Evolutionary conservation across 2,888 invertebrate species (phyloP), one percentile per base, ranked within the genome.

Genomic region (Acanthoscelides obtectus): DNA sequence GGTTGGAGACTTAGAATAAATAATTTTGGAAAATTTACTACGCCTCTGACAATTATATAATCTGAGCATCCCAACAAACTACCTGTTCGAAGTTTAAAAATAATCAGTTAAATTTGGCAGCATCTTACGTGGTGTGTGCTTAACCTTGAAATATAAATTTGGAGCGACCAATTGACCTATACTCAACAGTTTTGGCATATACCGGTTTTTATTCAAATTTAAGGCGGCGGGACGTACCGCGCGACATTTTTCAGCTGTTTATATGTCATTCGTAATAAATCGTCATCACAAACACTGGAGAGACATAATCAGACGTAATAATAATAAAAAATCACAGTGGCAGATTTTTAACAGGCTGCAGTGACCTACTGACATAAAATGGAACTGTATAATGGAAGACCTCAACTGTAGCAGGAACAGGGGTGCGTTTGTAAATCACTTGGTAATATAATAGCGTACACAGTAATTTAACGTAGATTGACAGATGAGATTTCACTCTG

Each of bases 101-200:
- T 67, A 67, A 67, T 19, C 6, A 12, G 22, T n/a, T 66, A 25
- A 67, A 19, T 67, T 67, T 67, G 20, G 67, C 22, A 22, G n/a
- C 25, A 19, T 22, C 67, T 20, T 20, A 22, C n/a, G 25, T 67
- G 67, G 21, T 6, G 17, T 67, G 20, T n/a, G n/a, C 5, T 25
- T 68, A 70, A 63, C 70, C 69, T 22, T 69, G 69, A 71, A 27
- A 69, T 64, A 67, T 22, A 67, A 69, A 20, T 20, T 70, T 45
- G 25, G 20, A 64, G 19, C 66, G 72, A 65, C 70, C 63, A 65
- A 19, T 45, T 45, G 45, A 45, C 45, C 45, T 45, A 45, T 45
- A 45, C 45, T 45, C 45, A 17, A 45, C 45, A 45, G 17, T 45
- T 45, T 45, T 45, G 45, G 45, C 45, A 45, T 45, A 17, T 45